Evolutionary conservation across 1,140 invertebrate genomes (phyloP).

Genomic region (Camponotus pennsylvanicus): DNA sequence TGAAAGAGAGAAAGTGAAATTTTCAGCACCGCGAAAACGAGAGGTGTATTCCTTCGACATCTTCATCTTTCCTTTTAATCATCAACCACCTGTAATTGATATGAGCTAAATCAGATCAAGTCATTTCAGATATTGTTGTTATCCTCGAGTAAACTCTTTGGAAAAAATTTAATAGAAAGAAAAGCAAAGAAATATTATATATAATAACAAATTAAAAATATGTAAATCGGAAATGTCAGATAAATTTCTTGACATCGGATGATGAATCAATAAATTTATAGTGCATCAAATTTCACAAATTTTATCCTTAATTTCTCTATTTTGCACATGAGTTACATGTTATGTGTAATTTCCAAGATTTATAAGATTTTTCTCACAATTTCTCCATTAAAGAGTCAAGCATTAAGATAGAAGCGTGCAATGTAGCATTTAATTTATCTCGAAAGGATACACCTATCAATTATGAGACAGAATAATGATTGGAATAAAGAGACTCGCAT

Average conservation of each 20-base stretch:
- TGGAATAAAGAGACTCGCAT: constrained; percentile 34
- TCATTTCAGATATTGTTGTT: background rate
- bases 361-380: constrained; percentile 14
- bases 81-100: background rate
- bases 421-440: constrained; percentile 2
- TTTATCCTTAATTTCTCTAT: background rate
- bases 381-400: background rate
- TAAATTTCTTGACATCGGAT: background rate
- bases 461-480: constrained; percentile 17
- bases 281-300: background rate
- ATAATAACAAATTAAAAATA: background rate
- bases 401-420: too few relatives aligned
- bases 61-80: background rate
- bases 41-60: constrained; percentile 44
- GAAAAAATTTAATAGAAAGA: background rate
- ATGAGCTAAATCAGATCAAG: constrained; percentile 15
- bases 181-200: background rate
- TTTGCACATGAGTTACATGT: background rate
- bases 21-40: background rate
- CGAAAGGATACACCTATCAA: constrained; percentile 38
- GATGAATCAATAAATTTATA: background rate
- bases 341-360: background rate
- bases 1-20: constrained; percentile 25
- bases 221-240: background rate
- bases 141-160: background rate